Evolutionary conservation across 2,797 vertebrate species (phyloP).

Genomic region (Antennarius maculatus): DNA sequence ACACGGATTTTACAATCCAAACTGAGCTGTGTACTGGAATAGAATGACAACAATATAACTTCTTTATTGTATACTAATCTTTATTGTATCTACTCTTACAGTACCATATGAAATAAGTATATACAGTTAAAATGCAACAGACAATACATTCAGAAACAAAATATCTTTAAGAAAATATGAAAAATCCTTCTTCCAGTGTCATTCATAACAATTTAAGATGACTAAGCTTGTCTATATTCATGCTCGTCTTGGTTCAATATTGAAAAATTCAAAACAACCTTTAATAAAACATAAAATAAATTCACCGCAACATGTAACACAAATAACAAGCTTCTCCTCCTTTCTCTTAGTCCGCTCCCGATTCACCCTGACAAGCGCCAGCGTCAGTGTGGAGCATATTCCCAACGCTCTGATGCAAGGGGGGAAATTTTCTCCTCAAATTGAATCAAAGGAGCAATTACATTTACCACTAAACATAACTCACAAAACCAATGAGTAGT

Average conservation of each 20-base stretch:
- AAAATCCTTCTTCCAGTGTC: too few species aligned
- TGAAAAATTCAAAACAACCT: too few species aligned
- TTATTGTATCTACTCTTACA: neutral
- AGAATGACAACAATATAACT: neutral
- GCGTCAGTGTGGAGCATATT: too few species aligned
- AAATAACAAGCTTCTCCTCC: too few species aligned
- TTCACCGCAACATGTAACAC: too few species aligned
- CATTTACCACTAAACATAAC: neutral
- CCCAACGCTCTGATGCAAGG: too few species aligned
- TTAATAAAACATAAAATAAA: too few species aligned
- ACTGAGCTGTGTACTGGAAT: neutral
- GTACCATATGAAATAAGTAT: neutral
- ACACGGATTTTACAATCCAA: slow-evolving; percentile 1
- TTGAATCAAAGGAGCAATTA: neutral
- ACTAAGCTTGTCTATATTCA: too few species aligned
- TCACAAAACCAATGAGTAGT: too few species aligned
- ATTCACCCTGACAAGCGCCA: neutral
- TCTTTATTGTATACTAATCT: neutral
- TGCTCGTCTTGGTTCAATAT: too few species aligned
- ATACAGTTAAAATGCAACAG: neutral
- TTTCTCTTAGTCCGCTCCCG: neutral
- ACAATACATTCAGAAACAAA: neutral
- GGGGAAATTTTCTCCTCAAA: neutral
- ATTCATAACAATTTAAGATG: too few species aligned
- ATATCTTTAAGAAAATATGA: neutral